Evolutionary conservation across 2,797 vertebrate genomes (phyloP).

Genomic region (Simalia tracyae): DNA sequence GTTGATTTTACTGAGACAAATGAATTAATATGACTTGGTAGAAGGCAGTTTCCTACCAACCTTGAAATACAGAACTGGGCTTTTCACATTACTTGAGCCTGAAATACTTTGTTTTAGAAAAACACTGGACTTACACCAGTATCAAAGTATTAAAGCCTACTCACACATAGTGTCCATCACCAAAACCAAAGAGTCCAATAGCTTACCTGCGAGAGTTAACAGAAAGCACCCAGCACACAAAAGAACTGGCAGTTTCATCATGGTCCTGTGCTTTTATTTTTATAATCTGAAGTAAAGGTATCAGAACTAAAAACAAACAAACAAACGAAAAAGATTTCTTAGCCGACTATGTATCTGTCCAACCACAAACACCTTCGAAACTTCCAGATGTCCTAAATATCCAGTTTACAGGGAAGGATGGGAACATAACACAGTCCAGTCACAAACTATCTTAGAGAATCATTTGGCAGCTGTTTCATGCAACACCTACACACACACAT

Average conservation of each 20-base stretch:
- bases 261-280: neutral
- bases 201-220: constrained; percentile 15
- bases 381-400: neutral
- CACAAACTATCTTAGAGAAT: neutral
- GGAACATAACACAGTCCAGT: neutral
- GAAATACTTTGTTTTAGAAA: neutral
- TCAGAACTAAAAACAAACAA: neutral
- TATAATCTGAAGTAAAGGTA: neutral
- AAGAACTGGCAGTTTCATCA: constrained; percentile 13
- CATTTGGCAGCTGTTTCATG: neutral
- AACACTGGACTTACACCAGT: neutral
- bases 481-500: neutral
- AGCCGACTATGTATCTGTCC: neutral
- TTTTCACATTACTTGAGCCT: neutral
- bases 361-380: neutral
- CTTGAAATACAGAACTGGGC: neutral
- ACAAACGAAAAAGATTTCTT: neutral
- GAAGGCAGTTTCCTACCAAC: neutral
- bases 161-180: neutral
- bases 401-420: neutral
- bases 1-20: neutral
- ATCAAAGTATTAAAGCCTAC: neutral
- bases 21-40: neutral
- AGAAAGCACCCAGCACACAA: constrained; percentile 3
- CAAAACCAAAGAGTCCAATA: neutral